Percentiles rank a stretch among this genome's conserved stretches.
These are phyloP conservation scores for Mythimna loreyi DNA, from an alignment of 2,888 invertebrate genomes.

Conservation along the genomic window DNA sequence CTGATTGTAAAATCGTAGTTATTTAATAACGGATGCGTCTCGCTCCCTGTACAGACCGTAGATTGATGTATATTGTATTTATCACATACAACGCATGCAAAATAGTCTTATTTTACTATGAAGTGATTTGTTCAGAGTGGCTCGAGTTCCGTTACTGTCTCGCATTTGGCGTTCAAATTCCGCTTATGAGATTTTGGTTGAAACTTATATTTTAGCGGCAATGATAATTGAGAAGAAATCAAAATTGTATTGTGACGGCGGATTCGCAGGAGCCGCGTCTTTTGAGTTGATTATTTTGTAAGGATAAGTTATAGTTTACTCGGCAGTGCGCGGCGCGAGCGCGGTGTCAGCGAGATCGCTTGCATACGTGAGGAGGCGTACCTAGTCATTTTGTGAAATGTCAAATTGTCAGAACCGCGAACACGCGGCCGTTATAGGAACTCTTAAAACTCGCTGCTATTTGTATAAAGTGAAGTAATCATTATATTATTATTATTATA, in stretches of 20 bases:
- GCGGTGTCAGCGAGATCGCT: constrained; percentile 81
- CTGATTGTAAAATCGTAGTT: constrained; percentile 84
- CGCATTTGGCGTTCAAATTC: constrained; percentile 83
- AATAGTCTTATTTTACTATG: constrained; percentile 79
- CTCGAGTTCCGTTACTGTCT: constrained; percentile 89
- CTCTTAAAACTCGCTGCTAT: constrained; percentile 95
- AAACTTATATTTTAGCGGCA: constrained; percentile 55
- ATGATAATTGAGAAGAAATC: constrained; percentile 76
- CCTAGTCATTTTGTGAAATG: constrained; percentile 91
- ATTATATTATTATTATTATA: constrained; percentile 89
- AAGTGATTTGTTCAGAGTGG: constrained; percentile 87
- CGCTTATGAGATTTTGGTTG: constrained; percentile 66
- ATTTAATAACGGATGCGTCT: constrained; percentile 75
- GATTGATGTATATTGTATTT: constrained; percentile 84
- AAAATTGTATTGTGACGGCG: constrained; percentile 78
- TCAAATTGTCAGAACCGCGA: constrained; percentile 89
- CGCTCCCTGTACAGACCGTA: constrained; percentile 82
- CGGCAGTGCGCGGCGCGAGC: constrained; percentile 64
- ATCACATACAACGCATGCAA: constrained; percentile 79
- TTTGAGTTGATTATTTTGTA: constrained; percentile 84
- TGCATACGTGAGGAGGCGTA: constrained; percentile 81
- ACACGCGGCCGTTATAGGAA: constrained; percentile 92
- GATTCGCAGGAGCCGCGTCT: constrained; percentile 70
- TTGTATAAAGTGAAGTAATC: constrained; percentile 92
- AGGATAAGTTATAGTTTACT: constrained; percentile 79